phyloP scores from a whole-genome alignment of 2,113 vertebrate genomes.

The Labeo catla region DNA sequence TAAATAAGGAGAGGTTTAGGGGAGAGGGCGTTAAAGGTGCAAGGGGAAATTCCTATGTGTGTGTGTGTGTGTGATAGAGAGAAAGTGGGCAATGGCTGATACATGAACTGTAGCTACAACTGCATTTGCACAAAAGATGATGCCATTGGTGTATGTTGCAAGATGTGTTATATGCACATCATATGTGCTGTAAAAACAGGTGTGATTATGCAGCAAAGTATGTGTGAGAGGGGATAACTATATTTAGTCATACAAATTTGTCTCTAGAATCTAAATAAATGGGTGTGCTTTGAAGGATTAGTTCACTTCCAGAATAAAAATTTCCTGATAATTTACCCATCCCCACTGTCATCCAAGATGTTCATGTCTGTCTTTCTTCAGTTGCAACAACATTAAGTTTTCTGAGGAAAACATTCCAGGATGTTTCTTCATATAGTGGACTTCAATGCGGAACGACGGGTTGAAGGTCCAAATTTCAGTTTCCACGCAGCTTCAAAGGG shows the following conservation, averaged over 20 bases:
- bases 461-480: too few species aligned
- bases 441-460: too few species aligned
- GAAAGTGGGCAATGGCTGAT: constrained; percentile 13
- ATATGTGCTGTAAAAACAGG: constrained; percentile 3
- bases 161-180: background rate
- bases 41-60: constrained; percentile 24
- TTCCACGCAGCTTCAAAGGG: too few species aligned
- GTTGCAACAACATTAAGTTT: too few species aligned
- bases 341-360: too few species aligned
- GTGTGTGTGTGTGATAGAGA: background rate
- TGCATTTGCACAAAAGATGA: background rate
- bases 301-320: too few species aligned
- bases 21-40: constrained; percentile 27
- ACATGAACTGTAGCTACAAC: background rate
- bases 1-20: constrained; percentile 43
- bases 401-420: too few species aligned
- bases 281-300: background rate
- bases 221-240: background rate
- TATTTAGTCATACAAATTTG: background rate
- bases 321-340: too few species aligned
- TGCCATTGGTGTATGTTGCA: background rate
- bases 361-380: too few species aligned
- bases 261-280: background rate
- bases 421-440: too few species aligned
- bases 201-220: background rate